Percentiles rank a stretch among this genome's conserved stretches.
Conservation (phyloP, 2,113 vertebrate species). For the Antigone vipio region DNA sequence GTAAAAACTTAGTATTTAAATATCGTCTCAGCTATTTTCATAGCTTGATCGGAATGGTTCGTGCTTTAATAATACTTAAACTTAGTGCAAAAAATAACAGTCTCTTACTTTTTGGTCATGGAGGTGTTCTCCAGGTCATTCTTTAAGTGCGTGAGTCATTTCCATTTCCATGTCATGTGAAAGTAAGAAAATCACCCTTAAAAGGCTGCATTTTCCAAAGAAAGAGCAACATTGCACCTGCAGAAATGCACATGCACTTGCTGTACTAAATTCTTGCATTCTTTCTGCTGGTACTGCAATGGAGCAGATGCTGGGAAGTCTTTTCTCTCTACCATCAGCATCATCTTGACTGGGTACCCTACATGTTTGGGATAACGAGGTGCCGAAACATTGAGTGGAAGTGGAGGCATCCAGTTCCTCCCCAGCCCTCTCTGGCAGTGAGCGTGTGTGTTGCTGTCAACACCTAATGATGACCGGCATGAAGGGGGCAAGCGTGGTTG, state of each 20-base stretch:
- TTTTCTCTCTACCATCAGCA: not conserved
- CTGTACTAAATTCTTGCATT: not conserved
- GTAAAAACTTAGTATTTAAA: not conserved
- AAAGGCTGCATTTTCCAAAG: not conserved
- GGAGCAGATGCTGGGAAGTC: not conserved
- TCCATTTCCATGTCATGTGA: not conserved
- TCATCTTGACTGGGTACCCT: not conserved
- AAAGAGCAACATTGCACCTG: not conserved
- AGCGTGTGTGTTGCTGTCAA: not conserved
- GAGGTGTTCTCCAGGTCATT: not conserved
- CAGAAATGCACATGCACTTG: not conserved
- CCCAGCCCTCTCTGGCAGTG: not conserved
- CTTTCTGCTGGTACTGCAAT: not conserved
- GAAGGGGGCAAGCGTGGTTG: not conserved
- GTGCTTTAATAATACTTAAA: not conserved
- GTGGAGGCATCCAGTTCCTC: not conserved
- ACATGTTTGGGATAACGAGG: not conserved
- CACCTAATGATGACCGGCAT: not conserved
- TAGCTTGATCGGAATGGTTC: not conserved
- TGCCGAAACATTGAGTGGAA: not conserved
- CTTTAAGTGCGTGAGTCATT: not conserved
- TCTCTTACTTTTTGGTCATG: not conserved
- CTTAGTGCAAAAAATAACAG: not conserved
- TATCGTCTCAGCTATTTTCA: not conserved
- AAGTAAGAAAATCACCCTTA: not conserved